These are phyloP conservation scores for Melanocharis versteri DNA, from an alignment of 2,113 vertebrate species.

Conservation along the genomic window DNA sequence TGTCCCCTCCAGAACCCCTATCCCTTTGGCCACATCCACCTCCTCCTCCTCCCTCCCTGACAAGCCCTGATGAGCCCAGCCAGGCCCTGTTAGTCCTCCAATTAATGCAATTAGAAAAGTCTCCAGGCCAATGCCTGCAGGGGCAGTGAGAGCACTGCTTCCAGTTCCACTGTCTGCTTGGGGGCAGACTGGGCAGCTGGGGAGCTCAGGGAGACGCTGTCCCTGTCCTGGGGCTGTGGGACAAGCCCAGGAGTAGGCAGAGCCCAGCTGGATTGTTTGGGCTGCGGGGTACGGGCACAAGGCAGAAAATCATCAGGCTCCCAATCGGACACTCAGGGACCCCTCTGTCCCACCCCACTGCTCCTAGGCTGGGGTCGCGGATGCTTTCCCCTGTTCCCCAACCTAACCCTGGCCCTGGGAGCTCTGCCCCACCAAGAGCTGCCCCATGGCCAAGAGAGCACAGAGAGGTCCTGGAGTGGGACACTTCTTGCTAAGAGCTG, in stretches of 20 bases:
- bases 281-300: fast-evolving
- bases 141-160: fast-evolving
- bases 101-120: neutral
- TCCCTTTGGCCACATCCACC: neutral
- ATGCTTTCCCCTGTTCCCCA: neutral
- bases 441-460: neutral
- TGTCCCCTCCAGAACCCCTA: too few species aligned
- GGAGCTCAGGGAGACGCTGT: fast-evolving
- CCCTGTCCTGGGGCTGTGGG: neutral
- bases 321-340: fast-evolving
- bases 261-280: too few species aligned
- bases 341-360: neutral
- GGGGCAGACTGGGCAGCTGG: fast-evolving
- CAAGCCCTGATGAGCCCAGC: neutral
- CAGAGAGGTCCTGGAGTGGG: fast-evolving
- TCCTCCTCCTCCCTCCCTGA: neutral
- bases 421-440: neutral
- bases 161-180: neutral
- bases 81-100: neutral
- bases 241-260: neutral
- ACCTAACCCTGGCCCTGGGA: too few species aligned
- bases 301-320: fast-evolving
- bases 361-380: fast-evolving
- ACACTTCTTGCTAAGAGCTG: too few species aligned
- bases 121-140: neutral